phyloP scores from a whole-genome alignment of 2,797 vertebrate genomes.

The Hypotaenidia okinawae region DNA sequence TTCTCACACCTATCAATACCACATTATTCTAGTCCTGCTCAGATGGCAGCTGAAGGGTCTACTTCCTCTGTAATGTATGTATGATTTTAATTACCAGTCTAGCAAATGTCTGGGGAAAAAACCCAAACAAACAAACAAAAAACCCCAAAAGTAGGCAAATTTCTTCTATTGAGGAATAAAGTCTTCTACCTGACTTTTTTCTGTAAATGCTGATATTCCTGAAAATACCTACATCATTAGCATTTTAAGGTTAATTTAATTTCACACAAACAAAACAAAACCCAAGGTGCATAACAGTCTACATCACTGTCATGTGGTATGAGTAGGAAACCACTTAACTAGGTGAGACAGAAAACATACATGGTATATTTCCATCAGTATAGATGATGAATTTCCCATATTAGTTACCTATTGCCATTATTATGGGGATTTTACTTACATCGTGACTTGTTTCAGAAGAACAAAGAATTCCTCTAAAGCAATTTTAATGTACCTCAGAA shows the following conservation, averaged over 20 bases:
- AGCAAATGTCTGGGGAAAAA: neutral
- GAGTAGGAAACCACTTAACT: neutral
- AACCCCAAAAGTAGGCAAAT: neutral
- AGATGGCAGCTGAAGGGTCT: neutral
- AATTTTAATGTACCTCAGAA: neutral
- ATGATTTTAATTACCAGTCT: neutral
- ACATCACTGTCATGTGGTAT: neutral
- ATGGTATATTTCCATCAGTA: neutral
- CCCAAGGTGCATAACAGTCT: neutral
- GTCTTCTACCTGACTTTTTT: neutral
- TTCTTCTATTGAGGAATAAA: neutral
- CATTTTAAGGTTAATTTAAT: neutral
- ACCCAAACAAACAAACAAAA: neutral
- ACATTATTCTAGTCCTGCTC: neutral
- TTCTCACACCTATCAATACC: neutral
- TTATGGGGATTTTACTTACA: neutral
- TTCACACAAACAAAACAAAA: neutral
- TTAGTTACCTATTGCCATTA: neutral
- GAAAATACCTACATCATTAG: neutral
- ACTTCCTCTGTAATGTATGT: neutral
- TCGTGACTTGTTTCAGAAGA: neutral
- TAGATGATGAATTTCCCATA: neutral
- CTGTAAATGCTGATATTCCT: neutral
- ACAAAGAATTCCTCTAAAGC: neutral
- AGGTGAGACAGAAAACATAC: neutral